Evolutionary conservation across 2,888 invertebrate genomes (phyloP), one percentile per base, ranked within the genome.

Genomic region (Conchocele bisecta): DNA sequence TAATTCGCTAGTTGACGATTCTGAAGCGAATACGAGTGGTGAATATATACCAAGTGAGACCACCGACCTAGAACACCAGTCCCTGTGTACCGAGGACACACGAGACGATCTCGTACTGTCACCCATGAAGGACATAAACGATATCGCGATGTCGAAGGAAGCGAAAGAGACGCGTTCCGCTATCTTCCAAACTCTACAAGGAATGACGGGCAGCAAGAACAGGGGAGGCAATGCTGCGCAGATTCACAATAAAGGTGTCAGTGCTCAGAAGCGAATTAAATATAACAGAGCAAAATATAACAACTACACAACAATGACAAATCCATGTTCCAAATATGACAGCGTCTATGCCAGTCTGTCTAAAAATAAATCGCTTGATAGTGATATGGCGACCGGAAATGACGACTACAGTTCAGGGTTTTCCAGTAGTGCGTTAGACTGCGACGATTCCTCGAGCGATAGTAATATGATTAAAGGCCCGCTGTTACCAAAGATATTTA

Each of bases 271-370:
- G 53, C 60, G 66, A 3, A 37, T 61, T 24, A 57, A 57, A 6
- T 50, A 75, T 20, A 75, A 75, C 46, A 57, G 75, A 46, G 41
- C 41, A 31, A 65, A 70, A 17, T 75, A 75, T 44, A 63, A 75
- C 41, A 53, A 58, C 20, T 65, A 57, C 29, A 65, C 69, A 5
- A 20, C 57, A 9, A 33, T 53, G 3, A 48, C 26, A 35, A 48
- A 44, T 20, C n/a, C n/a, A n/a, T n/a, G n/a, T n/a, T n/a, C n/a
- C n/a, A n/a, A n/a, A n/a, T n/a, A n/a, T n/a, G n/a, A n/a, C n/a
- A n/a, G n/a, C n/a, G n/a, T n/a, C n/a, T n/a, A n/a, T n/a, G n/a
- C n/a, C n/a, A n/a, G n/a, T n/a, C n/a, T n/a, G n/a, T n/a, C n/a
- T n/a, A 46, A 56, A 6, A 56, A 60, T 33, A 28, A 35, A 20